These are phyloP conservation scores for Orchesella cincta DNA, from an alignment of 1,140 invertebrate species.

Conservation along the genomic window DNA sequence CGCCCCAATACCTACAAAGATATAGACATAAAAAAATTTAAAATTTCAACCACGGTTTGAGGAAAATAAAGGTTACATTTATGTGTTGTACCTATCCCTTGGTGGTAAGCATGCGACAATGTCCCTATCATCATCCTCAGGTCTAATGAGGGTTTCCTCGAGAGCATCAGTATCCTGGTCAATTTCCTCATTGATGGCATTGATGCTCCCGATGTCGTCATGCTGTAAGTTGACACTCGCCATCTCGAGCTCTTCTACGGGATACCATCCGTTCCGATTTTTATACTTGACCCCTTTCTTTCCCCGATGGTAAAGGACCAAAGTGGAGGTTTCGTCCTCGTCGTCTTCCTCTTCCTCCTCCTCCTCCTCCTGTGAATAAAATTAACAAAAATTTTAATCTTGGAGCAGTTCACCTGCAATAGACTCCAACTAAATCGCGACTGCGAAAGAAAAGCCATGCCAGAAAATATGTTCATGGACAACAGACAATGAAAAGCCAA, in stretches of 20 bases:
- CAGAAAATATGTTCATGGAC: neutral
- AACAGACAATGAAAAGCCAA: neutral
- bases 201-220: slow-evolving; percentile 29
- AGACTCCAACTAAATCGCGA: too few species aligned
- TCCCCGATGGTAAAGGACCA: slow-evolving; percentile 27
- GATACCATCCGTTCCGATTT: slow-evolving; percentile 24
- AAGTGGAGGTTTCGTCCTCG: slow-evolving; percentile 40
- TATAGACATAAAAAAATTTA: slow-evolving; percentile 45
- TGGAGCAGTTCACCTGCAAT: neutral
- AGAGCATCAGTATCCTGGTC: slow-evolving; percentile 25
- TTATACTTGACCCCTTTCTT: neutral
- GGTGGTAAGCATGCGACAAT: slow-evolving; percentile 39
- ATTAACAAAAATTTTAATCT: neutral
- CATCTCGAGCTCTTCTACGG: slow-evolving; percentile 36
- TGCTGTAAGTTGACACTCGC: slow-evolving; percentile 39
- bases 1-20: slow-evolving; percentile 64
- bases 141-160: slow-evolving; percentile 8
- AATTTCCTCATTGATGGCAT: slow-evolving; percentile 18
- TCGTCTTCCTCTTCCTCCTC: slow-evolving; percentile 39
- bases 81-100: slow-evolving; percentile 26
- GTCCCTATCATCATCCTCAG: slow-evolving; percentile 23
- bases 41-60: neutral
- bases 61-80: neutral
- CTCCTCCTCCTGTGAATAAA: slow-evolving; percentile 5
- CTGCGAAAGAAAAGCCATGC: too few species aligned